Base-by-base conservation (phyloP, 1,140 invertebrate genomes). In the Zaprionus capensis region DNA sequence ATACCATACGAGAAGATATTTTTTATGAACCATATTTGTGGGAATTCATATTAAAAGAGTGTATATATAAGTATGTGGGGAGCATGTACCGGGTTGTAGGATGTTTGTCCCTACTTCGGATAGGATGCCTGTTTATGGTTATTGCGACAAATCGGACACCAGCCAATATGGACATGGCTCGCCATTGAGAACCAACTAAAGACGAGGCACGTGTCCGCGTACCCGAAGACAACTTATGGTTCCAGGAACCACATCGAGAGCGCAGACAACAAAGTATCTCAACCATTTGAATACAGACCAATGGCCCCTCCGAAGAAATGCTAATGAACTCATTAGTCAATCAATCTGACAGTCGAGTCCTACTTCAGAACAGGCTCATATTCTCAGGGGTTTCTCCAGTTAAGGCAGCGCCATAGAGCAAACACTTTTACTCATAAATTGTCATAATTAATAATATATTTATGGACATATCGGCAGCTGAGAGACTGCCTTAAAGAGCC, bases 351-450 rank as follows among this genome's bases (percentile, higher is more conserved):
- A 66, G 61, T 31, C 9, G 26, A 65, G 34, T 14, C 14, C 31
- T 68, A 5, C 12, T 20, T 51, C 20, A 2, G 5, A 24, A 20
- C 46, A 51, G 41, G 24, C 9, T 28, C 36, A 51, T 51, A 69
- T 62, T 51, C 83, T 76, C 71, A 41, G 66, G 70, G 80, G 66
- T 20, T 28, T 22, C 41, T 41, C 38, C 57, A 31, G 49, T 61
- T 69, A 80, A 55, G 84, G 63, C 58, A 59, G 58, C 62, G 55
- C 34, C 51, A 65, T 5, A 58, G 26, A 51, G 14, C 62, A 70
- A 88, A 88, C 84, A 87, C 84, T 84, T 81, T 81, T 88, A 87
- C 81, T 88, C 84, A 86, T 81, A 84, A 84, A 90, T 88, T 88
- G 84, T 87, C 84, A 87, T 88, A 88, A 84, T 87, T 87, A 88